These are phyloP conservation scores for Proctacanthus coquilletti DNA, from an alignment of 1,140 invertebrate genomes.

Conservation along the genomic window DNA sequence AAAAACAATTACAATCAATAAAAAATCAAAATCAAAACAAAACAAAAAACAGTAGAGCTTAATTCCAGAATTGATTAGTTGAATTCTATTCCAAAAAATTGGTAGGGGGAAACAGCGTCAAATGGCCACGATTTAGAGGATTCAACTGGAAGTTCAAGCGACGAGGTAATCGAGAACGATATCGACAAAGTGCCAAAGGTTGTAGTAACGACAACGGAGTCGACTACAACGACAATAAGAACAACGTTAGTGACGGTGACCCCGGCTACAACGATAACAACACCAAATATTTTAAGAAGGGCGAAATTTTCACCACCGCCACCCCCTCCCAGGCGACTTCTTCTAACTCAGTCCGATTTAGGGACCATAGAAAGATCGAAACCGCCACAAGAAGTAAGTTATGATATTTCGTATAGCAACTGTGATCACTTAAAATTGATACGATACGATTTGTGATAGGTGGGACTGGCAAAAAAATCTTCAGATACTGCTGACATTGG, in stretches of 20 bases:
- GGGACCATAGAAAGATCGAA: conserved; percentile 5
- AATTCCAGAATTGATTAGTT: conserved; percentile 32
- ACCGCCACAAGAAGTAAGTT: too few relatives aligned
- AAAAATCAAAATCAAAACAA: conserved; percentile 7
- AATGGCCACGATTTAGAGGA: conserved; percentile 32
- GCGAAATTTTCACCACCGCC: conserved; percentile 25
- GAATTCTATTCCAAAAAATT: conserved; percentile 31
- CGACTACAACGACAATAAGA: neutral
- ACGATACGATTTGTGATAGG: too few relatives aligned
- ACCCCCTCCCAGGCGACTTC: conserved; percentile 25
- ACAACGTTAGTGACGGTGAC: conserved; percentile 2
- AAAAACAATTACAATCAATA: conserved; percentile 7
- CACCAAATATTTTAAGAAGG: conserved; percentile 10
- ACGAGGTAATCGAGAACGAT: conserved; percentile 12
- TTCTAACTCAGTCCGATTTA: conserved; percentile 22
- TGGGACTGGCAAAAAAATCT: conserved; percentile 27
- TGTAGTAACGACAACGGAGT: neutral
- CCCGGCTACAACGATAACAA: conserved; percentile 19
- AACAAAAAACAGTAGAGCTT: conserved; percentile 11
- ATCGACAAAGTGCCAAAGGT: neutral
- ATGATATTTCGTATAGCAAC: too few relatives aligned
- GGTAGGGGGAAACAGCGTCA: conserved; percentile 31
- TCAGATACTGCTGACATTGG: conserved; percentile 30
- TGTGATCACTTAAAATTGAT: too few relatives aligned
- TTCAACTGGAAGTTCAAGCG: conserved; percentile 31